These are phyloP conservation scores for Erythrocercus mccallii DNA, from an alignment of 2,113 vertebrate species.

Conservation along the genomic window DNA sequence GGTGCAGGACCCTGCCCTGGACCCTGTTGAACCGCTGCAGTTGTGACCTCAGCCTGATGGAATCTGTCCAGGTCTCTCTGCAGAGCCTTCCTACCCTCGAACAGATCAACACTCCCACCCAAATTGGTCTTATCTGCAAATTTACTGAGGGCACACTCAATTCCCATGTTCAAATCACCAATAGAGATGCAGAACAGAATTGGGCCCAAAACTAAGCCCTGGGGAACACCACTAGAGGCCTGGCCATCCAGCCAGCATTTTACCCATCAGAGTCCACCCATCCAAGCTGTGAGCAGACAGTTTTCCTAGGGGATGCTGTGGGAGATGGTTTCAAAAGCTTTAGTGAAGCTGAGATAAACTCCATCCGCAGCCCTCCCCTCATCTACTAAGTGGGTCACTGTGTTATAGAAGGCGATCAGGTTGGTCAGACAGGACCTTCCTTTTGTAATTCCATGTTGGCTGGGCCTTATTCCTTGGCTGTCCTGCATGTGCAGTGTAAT, in stretches of 20 bases:
- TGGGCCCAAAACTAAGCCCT: neutral
- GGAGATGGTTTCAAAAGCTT: neutral
- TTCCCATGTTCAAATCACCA: too few relatives aligned
- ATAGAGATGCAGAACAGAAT: neutral
- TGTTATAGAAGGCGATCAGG: neutral
- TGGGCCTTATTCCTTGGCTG: neutral
- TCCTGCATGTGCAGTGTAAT: neutral
- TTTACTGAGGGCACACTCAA: neutral
- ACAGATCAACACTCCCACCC: neutral
- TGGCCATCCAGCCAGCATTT: neutral
- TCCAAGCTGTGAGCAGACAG: neutral
- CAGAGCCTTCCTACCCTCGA: neutral
- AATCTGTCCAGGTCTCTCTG: neutral
- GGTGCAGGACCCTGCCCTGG: neutral
- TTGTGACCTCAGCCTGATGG: neutral
- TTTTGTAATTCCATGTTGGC: neutral
- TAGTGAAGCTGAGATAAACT: neutral
- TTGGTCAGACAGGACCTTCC: neutral
- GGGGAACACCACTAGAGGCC: neutral
- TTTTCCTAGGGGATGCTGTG: neutral
- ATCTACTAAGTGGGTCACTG: neutral
- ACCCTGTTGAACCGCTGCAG: neutral
- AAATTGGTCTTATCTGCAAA: accelerated
- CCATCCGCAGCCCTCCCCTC: neutral
- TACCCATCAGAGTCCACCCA: too few relatives aligned